These are phyloP conservation scores for Plagodis dolabraria DNA, from an alignment of 2,888 invertebrate species.

Conservation along the genomic window DNA sequence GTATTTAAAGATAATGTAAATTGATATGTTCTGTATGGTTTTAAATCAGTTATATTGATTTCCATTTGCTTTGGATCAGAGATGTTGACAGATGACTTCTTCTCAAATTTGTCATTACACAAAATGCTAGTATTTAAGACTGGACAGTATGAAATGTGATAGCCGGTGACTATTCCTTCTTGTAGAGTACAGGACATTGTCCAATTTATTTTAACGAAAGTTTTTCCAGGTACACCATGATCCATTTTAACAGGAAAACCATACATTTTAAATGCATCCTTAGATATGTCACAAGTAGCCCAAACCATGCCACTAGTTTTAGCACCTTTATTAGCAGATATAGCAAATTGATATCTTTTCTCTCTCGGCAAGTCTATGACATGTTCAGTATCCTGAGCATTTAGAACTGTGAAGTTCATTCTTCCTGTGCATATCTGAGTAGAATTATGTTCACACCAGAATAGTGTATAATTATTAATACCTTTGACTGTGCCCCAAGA, in stretches of 20 bases:
- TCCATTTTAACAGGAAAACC: constrained; percentile 70
- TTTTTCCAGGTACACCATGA: constrained; percentile 67
- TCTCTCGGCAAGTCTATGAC: constrained; percentile 86
- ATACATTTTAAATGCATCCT: constrained; percentile 82
- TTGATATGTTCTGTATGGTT: constrained; percentile 91
- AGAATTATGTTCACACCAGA: constrained; percentile 88
- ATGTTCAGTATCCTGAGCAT: constrained; percentile 70
- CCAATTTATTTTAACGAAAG: constrained; percentile 87
- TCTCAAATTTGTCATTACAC: constrained; percentile 79
- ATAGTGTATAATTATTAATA: constrained; percentile 90
- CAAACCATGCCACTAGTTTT: constrained; percentile 94
- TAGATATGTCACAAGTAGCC: constrained; percentile 88
- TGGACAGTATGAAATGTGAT: constrained; percentile 90
- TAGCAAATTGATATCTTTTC: constrained; percentile 90
- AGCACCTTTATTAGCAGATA: constrained; percentile 89
- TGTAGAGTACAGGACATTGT: constrained; percentile 90
- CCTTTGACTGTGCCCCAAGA: constrained; percentile 88
- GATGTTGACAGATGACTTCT: constrained; percentile 63
- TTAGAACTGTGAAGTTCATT: constrained; percentile 73
- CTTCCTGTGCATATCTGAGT: constrained; percentile 82
- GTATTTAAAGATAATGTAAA: constrained; percentile 87
- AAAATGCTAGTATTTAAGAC: constrained; percentile 78
- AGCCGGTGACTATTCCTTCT: constrained; percentile 89
- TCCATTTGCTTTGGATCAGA: constrained; percentile 76
- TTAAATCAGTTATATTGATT: constrained; percentile 86